Evolutionary conservation across 2,888 invertebrate species (phyloP).

Genomic region (Lydus trimaculatus): DNA sequence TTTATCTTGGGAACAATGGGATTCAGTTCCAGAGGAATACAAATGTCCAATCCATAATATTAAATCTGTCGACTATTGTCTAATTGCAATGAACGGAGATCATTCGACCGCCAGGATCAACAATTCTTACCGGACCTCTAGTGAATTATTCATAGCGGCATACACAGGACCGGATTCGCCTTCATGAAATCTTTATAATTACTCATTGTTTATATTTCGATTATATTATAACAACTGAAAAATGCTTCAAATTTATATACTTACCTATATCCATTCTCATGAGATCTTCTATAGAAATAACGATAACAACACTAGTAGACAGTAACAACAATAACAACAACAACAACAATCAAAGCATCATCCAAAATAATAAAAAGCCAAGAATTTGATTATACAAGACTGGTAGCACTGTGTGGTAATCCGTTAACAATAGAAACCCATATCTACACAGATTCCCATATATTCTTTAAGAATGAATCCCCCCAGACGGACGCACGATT

Average conservation of each 20-base stretch:
- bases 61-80: conserved; percentile 58
- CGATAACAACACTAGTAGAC: neutral
- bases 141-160: conserved; percentile 33
- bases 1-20: conserved; percentile 56
- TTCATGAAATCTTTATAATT: neutral
- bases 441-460: conserved; percentile 59
- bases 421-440: conserved; percentile 58
- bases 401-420: conserved; percentile 57
- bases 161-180: conserved; percentile 19
- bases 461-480: conserved; percentile 56
- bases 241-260: conserved; percentile 7
- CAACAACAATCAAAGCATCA: conserved; percentile 30
- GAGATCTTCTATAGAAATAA: conserved; percentile 23
- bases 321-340: neutral
- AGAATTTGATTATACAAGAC: conserved; percentile 50
- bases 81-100: conserved; percentile 57
- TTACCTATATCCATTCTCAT: conserved; percentile 30
- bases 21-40: conserved; percentile 55
- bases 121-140: conserved; percentile 28
- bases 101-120: conserved; percentile 43
- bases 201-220: neutral
- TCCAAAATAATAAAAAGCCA: conserved; percentile 30
- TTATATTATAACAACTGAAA: neutral
- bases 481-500: conserved; percentile 56
- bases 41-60: conserved; percentile 58